Percentiles rank a stretch among this genome's conserved stretches.
Evolutionary conservation across 2,113 vertebrate species (phyloP).

Genomic region (Mus spicilegus): DNA sequence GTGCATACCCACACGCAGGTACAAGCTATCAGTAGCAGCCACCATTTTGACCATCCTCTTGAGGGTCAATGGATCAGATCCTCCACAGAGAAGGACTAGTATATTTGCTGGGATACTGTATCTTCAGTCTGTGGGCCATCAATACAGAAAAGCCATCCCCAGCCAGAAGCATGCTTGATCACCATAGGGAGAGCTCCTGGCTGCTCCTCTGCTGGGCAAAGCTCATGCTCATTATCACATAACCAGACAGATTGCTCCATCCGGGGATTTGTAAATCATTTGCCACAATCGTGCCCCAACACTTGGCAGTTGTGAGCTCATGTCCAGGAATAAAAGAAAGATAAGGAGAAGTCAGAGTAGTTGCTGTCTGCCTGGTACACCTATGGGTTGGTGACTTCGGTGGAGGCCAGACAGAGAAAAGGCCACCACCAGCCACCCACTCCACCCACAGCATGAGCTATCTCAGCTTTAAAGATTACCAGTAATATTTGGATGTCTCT

Average conservation of each 20-base stretch:
- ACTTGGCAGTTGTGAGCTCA: not conserved
- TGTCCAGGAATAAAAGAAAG: not conserved
- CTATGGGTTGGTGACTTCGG: rapidly evolving
- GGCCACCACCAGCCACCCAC: rapidly evolving
- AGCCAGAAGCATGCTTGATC: not conserved
- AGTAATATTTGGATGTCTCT: not conserved
- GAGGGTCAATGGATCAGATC: not conserved
- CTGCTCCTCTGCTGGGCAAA: not conserved
- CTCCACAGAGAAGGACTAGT: not conserved
- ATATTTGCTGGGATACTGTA: not conserved
- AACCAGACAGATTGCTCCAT: not conserved
- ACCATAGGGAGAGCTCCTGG: not conserved
- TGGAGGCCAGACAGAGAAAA: not conserved
- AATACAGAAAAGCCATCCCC: not conserved
- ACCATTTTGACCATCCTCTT: not conserved
- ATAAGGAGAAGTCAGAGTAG: not conserved
- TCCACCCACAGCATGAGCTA: not conserved
- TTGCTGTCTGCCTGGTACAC: rapidly evolving
- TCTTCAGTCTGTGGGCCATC: not conserved
- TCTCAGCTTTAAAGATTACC: not conserved
- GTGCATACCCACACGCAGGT: not conserved
- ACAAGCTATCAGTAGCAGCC: not conserved
- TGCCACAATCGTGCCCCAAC: not conserved
- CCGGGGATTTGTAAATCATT: slow-evolving; percentile 9
- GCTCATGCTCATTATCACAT: not conserved